Base-by-base conservation (phyloP, 2,113 vertebrate species). In the Cacatua alba region DNA sequence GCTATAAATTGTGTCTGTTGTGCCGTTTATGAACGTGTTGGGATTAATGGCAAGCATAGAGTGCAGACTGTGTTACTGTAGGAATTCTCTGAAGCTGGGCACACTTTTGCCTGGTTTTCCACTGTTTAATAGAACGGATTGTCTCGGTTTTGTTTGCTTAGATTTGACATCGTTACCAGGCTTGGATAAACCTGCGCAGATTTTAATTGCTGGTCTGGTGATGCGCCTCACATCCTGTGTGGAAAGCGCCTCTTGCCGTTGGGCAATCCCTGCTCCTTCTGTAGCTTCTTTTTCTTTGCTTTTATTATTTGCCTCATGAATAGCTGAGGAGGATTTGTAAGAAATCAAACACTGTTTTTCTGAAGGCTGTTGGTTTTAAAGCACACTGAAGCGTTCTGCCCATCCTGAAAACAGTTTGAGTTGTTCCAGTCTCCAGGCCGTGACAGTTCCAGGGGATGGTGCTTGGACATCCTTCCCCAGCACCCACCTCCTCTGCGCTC, bases 381-480 rank as follows among this genome's bases (percentile, higher is more conserved):
- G 62, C 37, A 24, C 37, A 10, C 9, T 8, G 3, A 17, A 33
- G 35, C 31, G 29, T 31, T 49, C 52, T 83, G 44, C 31, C 41
- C 20, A 1, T 9, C 7, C 52, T 48, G 74, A 10, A 44, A 48
- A 35, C 0, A 4, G 10, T 10, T 41, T 52, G 29, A 29, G 74
- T 1, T 3, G 19, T 5, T 41, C n/a, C 25, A 29, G 25, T 16
- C 43, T 48, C 49, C 4, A 6, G 17, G 59, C 70, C 0, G 0
- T 33, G 70, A 5, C 1, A 1, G 43, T 24, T 35, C 48, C 4
- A 1, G 80, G 43, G 53, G 24, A 6, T 13, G 65, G 57, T 16
- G 31, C 16, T 5, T 7, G 68, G 43, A 4, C 1, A 0, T 51
- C 13, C 60, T 23, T 72, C 19, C 53, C 1, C 2, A 69, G 2